A percentile compares a stretch with the other conserved stretches of the same genome.
Conservation (phyloP, 2,113 vertebrate genomes). For the Xiphias gladius region DNA sequence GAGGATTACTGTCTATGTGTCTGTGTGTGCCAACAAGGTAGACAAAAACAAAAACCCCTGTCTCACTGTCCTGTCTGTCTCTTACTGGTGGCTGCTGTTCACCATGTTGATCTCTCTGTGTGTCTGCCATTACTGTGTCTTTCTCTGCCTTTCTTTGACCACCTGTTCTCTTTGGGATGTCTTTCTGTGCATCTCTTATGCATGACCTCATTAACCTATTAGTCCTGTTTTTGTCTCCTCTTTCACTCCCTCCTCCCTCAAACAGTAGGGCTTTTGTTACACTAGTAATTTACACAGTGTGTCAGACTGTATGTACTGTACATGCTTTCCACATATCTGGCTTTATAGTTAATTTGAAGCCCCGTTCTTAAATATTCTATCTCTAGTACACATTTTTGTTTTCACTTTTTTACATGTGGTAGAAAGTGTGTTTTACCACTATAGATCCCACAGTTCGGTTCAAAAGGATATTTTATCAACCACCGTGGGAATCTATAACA, state of each 20-base stretch:
- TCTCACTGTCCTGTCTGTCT: conserved; percentile 3
- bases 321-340: background rate
- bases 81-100: background rate
- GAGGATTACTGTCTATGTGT: background rate
- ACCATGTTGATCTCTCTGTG: background rate
- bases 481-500: too few species aligned
- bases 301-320: background rate
- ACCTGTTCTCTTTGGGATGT: conserved; percentile 53
- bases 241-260: conserved; percentile 24
- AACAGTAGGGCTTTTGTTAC: conserved; percentile 29
- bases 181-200: conserved; percentile 30
- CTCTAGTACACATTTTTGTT: background rate
- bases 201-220: conserved; percentile 63
- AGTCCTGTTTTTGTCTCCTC: conserved; percentile 32
- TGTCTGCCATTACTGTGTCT: background rate
- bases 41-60: background rate
- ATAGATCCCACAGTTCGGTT: too few species aligned
- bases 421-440: too few species aligned
- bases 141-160: conserved; percentile 40
- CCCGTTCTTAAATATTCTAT: background rate
- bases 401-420: background rate
- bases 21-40: background rate
- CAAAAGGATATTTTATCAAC: too few species aligned
- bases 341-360: background rate
- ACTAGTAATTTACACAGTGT: background rate